Evolutionary conservation across 2,888 invertebrate species (phyloP).

Genomic region (Ochropleura leucogaster): DNA sequence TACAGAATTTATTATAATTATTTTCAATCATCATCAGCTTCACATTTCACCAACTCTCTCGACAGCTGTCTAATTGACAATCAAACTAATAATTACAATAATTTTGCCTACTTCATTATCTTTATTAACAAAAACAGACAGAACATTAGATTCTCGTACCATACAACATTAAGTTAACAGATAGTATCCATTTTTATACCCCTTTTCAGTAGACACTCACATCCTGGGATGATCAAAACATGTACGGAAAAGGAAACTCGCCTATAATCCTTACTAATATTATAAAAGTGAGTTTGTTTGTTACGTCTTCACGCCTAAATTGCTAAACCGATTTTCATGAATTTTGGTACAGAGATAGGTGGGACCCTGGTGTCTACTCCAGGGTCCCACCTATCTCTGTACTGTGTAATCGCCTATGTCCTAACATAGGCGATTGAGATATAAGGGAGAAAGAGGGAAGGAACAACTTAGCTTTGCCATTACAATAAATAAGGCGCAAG

Average conservation of each 20-base stretch:
- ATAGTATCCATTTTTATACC: slow-evolving; percentile 34
- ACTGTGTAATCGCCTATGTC: no score
- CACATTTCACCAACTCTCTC: no score
- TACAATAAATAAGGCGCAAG: no score
- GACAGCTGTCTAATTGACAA: slow-evolving; percentile 8
- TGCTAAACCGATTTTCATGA: no score
- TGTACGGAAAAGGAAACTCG: slow-evolving; percentile 52
- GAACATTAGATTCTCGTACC: slow-evolving; percentile 19
- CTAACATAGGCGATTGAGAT: no score
- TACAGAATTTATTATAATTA: neutral
- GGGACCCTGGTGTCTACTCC: no score
- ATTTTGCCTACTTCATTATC: slow-evolving; percentile 10
- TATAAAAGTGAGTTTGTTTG: no score
- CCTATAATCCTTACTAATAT: neutral
- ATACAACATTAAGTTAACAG: slow-evolving; percentile 24
- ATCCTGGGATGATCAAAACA: slow-evolving; percentile 42
- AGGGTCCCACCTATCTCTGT: no score
- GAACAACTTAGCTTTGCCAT: no score
- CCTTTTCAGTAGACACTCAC: slow-evolving; percentile 41
- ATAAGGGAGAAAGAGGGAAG: no score
- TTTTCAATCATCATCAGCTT: neutral
- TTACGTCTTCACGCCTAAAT: no score
- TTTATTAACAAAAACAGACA: slow-evolving; percentile 15
- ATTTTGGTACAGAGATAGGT: no score
- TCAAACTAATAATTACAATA: neutral